These are phyloP conservation scores for Drosophila santomea DNA, from an alignment of 1,140 invertebrate species.

Conservation along the genomic window DNA sequence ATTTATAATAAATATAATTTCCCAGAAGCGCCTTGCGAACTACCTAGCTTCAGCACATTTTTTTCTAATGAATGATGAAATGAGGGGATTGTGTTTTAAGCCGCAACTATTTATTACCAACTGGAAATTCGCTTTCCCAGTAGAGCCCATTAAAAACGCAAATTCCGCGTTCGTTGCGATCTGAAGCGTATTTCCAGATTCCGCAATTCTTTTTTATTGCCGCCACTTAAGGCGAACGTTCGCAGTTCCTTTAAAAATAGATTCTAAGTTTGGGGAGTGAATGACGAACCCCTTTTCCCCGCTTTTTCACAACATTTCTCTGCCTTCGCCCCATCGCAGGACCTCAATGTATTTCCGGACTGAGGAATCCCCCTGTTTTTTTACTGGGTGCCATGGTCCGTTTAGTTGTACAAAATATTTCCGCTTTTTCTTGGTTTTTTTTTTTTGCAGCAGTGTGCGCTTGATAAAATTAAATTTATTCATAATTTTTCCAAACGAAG, in stretches of 20 bases:
- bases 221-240: constrained; percentile 18
- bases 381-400: constrained; percentile 16
- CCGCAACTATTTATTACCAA: not conserved
- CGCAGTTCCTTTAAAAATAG: constrained; percentile 35
- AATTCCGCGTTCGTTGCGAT: constrained; percentile 28
- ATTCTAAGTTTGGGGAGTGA: constrained; percentile 26
- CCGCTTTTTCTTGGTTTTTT: not conserved
- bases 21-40: too few relatives aligned
- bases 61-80: too few relatives aligned
- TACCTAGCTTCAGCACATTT: too few relatives aligned
- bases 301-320: not conserved
- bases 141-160: constrained; percentile 32
- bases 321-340: constrained; percentile 8
- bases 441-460: constrained; percentile 1
- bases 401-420: constrained; percentile 51
- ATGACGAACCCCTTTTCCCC: not conserved
- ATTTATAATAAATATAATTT: too few relatives aligned
- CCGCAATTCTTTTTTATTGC: constrained; percentile 32
- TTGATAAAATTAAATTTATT: constrained; percentile 63
- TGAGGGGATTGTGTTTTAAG: not conserved
- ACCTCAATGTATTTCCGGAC: constrained; percentile 48
- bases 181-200: constrained; percentile 39
- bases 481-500: constrained; percentile 46
- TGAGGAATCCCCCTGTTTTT: constrained; percentile 11
- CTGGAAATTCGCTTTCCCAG: constrained; percentile 9